Conservation (phyloP, 2,797 vertebrate species). For the Sebastiscus albofasciatus region DNA sequence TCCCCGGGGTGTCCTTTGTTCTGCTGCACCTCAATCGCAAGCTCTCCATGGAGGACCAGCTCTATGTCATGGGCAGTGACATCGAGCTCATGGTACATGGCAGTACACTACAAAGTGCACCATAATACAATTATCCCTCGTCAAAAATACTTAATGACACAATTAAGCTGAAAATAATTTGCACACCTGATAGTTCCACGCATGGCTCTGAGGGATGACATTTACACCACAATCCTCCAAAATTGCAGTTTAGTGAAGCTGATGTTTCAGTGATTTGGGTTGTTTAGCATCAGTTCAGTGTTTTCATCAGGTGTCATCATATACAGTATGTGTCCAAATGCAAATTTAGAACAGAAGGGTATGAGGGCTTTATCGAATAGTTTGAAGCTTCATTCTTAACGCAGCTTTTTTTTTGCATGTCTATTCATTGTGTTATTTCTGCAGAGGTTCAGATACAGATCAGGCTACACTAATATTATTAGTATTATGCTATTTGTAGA, state of each 20-base stretch:
- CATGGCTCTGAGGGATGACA: neutral
- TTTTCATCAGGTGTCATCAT: neutral
- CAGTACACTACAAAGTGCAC: neutral
- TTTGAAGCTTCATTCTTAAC: too few relatives aligned
- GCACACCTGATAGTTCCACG: neutral
- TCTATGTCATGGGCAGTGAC: conserved; percentile 97
- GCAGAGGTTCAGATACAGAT: too few relatives aligned
- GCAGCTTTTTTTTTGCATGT: too few relatives aligned
- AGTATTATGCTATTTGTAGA: too few relatives aligned
- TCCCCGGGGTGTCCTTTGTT: conserved; percentile 95
- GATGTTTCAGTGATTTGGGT: neutral
- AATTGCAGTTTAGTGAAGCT: neutral
- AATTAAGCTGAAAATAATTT: neutral
- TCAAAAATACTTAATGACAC: neutral
- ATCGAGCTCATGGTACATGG: conserved; percentile 96
- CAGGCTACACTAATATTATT: too few relatives aligned
- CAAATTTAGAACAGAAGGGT: neutral
- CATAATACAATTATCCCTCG: neutral
- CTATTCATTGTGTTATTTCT: too few relatives aligned
- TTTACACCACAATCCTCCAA: neutral
- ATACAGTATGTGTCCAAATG: neutral
- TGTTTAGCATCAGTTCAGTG: neutral
- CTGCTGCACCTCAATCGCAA: conserved; percentile 97
- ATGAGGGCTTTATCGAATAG: too few relatives aligned
- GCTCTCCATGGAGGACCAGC: conserved; percentile 99